Conservation (phyloP, 2,113 vertebrate species). For the Pangasianodon gigas region DNA sequence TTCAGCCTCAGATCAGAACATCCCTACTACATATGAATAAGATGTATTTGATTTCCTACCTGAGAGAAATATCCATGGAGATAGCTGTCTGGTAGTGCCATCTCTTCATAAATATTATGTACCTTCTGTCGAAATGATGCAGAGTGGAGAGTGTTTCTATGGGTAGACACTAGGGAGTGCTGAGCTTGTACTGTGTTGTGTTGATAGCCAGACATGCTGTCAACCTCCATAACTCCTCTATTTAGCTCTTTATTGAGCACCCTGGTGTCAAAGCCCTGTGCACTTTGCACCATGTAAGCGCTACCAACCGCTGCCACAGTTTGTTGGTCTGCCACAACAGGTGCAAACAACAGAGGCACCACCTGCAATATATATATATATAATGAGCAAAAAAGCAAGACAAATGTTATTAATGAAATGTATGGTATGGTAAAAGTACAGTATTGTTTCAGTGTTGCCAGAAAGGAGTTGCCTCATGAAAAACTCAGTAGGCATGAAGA, state of each 20-base stretch:
- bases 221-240: slow-evolving; percentile 34
- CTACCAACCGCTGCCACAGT: neutral
- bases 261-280: neutral
- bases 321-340: slow-evolving; percentile 11
- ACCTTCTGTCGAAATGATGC: neutral
- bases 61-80: slow-evolving; percentile 69
- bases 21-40: neutral
- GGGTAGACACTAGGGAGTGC: neutral
- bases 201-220: slow-evolving; percentile 33
- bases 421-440: neutral
- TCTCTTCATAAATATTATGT: slow-evolving; percentile 53
- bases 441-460: neutral
- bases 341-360: slow-evolving; percentile 57
- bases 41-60: slow-evolving; percentile 55
- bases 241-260: slow-evolving; percentile 26
- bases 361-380: slow-evolving; percentile 57
- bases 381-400: neutral
- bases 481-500: neutral
- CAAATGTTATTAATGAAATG: neutral
- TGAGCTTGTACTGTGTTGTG: neutral
- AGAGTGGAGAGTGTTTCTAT: slow-evolving; percentile 7
- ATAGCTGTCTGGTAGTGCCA: slow-evolving; percentile 62
- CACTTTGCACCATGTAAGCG: slow-evolving; percentile 3
- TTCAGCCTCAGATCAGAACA: neutral
- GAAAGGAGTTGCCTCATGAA: neutral